phyloP scores from a whole-genome alignment of 92 coral and sea anemone species.

The Porites divaricata region DNA sequence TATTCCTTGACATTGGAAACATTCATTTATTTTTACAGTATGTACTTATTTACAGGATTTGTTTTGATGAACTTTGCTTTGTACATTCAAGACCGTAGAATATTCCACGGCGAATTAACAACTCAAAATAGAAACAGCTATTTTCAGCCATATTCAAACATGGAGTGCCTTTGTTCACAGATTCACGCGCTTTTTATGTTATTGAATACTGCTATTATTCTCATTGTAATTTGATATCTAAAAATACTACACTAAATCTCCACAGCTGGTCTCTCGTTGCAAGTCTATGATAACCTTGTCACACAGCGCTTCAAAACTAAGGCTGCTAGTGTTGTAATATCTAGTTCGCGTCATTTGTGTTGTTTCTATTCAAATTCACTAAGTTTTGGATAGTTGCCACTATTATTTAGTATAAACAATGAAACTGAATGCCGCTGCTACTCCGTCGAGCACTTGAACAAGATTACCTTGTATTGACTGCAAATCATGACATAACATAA shows the following conservation, averaged over 20 bases:
- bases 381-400: conserved; percentile 47
- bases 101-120: background rate
- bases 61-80: background rate
- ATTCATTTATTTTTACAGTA: too few species aligned
- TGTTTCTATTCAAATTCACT: conserved; percentile 12
- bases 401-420: conserved; percentile 40
- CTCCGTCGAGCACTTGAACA: conserved; percentile 20
- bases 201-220: background rate
- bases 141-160: background rate
- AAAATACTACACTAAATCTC: conserved; percentile 8
- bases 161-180: background rate
- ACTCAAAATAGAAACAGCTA: background rate
- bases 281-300: background rate
- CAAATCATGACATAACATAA: background rate
- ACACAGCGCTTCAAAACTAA: background rate
- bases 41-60: background rate
- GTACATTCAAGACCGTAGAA: background rate
- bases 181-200: background rate
- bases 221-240: conserved; percentile 26
- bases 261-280: background rate
- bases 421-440: conserved; percentile 20
- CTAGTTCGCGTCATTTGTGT: conserved; percentile 10
- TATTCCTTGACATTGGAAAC: background rate
- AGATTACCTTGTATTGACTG: conserved; percentile 6
- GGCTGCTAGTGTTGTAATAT: background rate